Evolutionary conservation across 2,888 invertebrate species (phyloP).

Genomic region (Erebia epiphron): DNA sequence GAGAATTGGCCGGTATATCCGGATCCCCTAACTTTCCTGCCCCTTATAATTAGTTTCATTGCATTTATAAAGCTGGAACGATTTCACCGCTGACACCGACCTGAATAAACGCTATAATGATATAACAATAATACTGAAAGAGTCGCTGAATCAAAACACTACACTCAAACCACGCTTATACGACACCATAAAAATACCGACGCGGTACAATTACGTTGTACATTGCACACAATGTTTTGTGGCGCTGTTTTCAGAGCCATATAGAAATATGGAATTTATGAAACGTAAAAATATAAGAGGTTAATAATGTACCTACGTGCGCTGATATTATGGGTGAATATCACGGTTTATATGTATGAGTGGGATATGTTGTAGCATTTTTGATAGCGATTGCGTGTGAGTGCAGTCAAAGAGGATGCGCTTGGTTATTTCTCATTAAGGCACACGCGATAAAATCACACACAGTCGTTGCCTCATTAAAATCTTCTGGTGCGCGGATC

Average conservation of each 20-base stretch:
- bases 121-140: slow-evolving; percentile 22
- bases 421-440: slow-evolving; percentile 82
- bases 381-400: slow-evolving; percentile 60
- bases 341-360: slow-evolving; percentile 36
- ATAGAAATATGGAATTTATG: slow-evolving; percentile 43
- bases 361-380: slow-evolving; percentile 60
- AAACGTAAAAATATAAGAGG: slow-evolving; percentile 45
- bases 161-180: slow-evolving; percentile 34
- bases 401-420: slow-evolving; percentile 78
- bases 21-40: slow-evolving; percentile 65
- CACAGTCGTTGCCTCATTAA: slow-evolving; percentile 83
- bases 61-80: slow-evolving; percentile 63
- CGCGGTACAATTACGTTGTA: slow-evolving; percentile 40
- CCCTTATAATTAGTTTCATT: slow-evolving; percentile 74
- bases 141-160: slow-evolving; percentile 22
- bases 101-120: slow-evolving; percentile 23
- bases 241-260: slow-evolving; percentile 38
- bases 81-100: slow-evolving; percentile 48
- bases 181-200: slow-evolving; percentile 40
- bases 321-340: slow-evolving; percentile 39
- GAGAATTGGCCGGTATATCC: slow-evolving; percentile 75
- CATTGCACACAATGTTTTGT: slow-evolving; percentile 40
- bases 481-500: slow-evolving; percentile 82
- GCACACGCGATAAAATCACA: slow-evolving; percentile 82
- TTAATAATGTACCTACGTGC: slow-evolving; percentile 43